Evolutionary conservation across 2,797 vertebrate genomes (phyloP), one percentile per base, ranked within the genome.

Genomic region (Hippoglossus hippoglossus): DNA sequence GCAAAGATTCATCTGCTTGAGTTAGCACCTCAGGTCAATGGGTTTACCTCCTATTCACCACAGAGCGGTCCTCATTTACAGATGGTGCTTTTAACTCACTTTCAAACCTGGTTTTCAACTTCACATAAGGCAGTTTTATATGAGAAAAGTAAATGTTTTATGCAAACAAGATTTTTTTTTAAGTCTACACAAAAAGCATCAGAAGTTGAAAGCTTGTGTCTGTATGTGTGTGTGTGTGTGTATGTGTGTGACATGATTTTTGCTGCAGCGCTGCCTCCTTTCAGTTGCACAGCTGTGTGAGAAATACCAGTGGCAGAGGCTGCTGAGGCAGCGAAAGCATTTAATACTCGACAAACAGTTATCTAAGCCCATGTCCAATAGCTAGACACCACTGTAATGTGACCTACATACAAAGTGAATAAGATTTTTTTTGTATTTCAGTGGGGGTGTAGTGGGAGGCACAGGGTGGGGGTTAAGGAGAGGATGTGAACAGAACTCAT

Each of bases 281-380:
- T 97, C 96, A 97, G 94, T 95, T 90, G 94, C 97, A 97, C 95
- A 95, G 96, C 96, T 96, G 96, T 97, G 97, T 96, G 97, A 98
- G 96, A 98, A 98, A 97, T 96, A 96, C 96, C 96, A 96, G 96
- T 94, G 94, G 93, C 94, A 95, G 95, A 96, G 95, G 94, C 94
- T 97, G 97, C 97, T 98, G 97, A 98, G 96, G 93, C 97, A 98
- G 97, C 97, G 95, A 95, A 98, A 96, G 95, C 95, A 96, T 97
- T 97, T 97, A 96, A 96, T 97, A 96, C 96, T 96, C 95, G 93
- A 96, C 97, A 97, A 97, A 98, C 96, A 97, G 96, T 96, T 96
- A 97, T 96, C 97, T 95, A 95, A 97, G 96, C 96, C 96, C 91
- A 94, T 95, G 96, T 95, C 96, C 97, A 97, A 96, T 96, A 96